Conservation (phyloP, 2,797 vertebrate species). For the Bufotes viridis region DNA sequence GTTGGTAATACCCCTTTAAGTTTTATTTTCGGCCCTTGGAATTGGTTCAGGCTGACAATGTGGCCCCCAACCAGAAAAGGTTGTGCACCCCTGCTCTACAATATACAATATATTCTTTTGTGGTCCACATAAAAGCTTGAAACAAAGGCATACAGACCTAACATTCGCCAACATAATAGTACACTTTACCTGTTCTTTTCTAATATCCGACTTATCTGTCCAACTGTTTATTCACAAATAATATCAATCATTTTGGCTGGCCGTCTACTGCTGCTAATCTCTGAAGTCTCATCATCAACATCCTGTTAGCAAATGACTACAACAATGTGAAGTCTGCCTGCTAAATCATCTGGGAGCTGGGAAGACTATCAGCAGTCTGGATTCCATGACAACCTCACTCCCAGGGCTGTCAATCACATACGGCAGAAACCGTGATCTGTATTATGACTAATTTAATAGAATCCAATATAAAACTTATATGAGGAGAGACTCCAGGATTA, state of each 20-base stretch:
- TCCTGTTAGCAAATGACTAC: slow-evolving; percentile 11
- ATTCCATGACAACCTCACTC: slow-evolving; percentile 1
- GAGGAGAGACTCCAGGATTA: background rate
- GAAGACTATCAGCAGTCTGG: background rate
- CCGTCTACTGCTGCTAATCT: background rate
- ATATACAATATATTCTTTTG: background rate
- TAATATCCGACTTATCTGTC: background rate
- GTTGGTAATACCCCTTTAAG: too few species aligned
- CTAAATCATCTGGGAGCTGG: background rate
- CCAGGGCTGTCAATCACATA: background rate
- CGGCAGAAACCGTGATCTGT: background rate
- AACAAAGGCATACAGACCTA: background rate
- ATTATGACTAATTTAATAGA: background rate
- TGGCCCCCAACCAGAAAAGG: too few species aligned
- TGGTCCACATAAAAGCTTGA: background rate
- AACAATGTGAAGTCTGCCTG: background rate
- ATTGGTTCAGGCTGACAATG: too few species aligned
- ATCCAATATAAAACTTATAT: background rate
- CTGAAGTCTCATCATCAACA: slow-evolving; percentile 2
- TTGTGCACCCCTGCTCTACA: too few species aligned
- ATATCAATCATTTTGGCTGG: background rate
- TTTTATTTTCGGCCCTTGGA: too few species aligned
- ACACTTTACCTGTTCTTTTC: background rate
- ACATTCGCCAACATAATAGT: background rate
- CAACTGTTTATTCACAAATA: background rate